These are phyloP conservation scores for Alcedo quadribrachys DNA, from an alignment of 2,797 vertebrate genomes.

Conservation along the genomic window DNA sequence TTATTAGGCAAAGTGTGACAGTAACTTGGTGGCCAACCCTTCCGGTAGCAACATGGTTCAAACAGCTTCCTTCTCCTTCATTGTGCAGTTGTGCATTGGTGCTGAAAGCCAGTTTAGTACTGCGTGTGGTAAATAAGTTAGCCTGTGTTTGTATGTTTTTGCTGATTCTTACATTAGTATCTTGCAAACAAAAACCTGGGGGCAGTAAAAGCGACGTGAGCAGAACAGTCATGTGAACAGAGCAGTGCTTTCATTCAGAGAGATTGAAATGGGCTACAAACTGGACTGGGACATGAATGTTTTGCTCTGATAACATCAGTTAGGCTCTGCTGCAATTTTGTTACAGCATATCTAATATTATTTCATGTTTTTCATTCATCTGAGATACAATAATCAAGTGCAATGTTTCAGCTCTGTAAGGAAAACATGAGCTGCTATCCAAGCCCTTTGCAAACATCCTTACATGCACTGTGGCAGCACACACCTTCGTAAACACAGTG, in stretches of 20 bases:
- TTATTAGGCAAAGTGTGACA: conserved; percentile 63
- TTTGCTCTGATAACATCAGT: not conserved
- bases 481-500: not conserved
- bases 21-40: not conserved
- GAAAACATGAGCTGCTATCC: not conserved
- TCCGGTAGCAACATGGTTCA: not conserved
- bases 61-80: conserved; percentile 1
- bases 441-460: not conserved
- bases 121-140: not conserved
- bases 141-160: not conserved
- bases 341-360: not conserved
- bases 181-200: not conserved
- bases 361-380: conserved; percentile 18
- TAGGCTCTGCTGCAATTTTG: not conserved
- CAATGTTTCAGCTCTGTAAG: not conserved
- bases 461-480: not conserved
- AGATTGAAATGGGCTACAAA: not conserved
- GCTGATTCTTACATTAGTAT: not conserved
- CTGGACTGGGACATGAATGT: not conserved
- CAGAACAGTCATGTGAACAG: not conserved
- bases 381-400: not conserved
- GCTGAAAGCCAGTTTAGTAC: not conserved
- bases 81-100: not conserved
- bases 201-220: not conserved
- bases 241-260: not conserved